Conservation (phyloP, 2,888 invertebrate species). For the Drosophila macrospina region DNA sequence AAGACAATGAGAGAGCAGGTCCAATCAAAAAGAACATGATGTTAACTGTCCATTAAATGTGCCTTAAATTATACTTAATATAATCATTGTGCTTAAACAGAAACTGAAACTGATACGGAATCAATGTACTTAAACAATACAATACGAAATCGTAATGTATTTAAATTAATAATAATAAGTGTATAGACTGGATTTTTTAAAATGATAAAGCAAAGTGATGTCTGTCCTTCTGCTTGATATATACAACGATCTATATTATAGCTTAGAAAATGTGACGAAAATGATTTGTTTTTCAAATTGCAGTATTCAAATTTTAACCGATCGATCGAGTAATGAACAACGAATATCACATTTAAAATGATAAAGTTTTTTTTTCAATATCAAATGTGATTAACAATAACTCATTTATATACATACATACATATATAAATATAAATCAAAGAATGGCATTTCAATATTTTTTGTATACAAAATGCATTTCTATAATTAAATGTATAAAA, state of each 20-base stretch:
- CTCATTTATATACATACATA: conserved; percentile 40
- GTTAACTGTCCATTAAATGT: conserved; percentile 78
- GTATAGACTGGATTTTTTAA: conserved; percentile 75
- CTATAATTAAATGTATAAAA: conserved; percentile 60
- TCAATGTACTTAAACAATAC: conserved; percentile 45
- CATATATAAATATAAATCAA: conserved; percentile 37
- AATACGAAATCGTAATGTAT: conserved; percentile 52
- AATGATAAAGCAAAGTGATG: conserved; percentile 63
- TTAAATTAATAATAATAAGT: conserved; percentile 59
- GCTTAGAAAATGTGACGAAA: conserved; percentile 57
- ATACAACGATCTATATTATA: conserved; percentile 71
- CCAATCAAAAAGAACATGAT: conserved; percentile 66
- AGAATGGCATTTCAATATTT: conserved; percentile 49
- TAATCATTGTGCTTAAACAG: conserved; percentile 42
- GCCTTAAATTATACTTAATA: conserved; percentile 70
- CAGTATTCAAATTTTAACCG: conserved; percentile 64
- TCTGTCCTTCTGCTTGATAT: conserved; percentile 70
- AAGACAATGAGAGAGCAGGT: conserved; percentile 77
- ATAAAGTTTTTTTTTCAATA: conserved; percentile 29
- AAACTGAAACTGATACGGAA: conserved; percentile 9
- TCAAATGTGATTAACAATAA: conserved; percentile 50
- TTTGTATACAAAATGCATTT: conserved; percentile 72
- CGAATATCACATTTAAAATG: conserved; percentile 48
- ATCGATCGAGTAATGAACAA: conserved; percentile 58
- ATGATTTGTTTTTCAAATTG: conserved; percentile 43